These are phyloP conservation scores for Megathymus violae DNA, from an alignment of 1,140 invertebrate genomes.

Conservation along the genomic window DNA sequence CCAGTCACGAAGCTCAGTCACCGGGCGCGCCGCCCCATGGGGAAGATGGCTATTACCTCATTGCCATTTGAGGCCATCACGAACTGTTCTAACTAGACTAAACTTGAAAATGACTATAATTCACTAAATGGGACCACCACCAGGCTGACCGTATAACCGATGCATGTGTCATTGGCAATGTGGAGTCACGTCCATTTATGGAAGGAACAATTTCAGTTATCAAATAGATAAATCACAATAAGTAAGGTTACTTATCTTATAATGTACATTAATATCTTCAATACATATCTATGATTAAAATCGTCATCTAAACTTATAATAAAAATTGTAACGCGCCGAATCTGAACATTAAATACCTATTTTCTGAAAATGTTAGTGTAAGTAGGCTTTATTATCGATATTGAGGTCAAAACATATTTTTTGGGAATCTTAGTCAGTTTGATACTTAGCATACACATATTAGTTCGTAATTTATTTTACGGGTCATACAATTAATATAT, in stretches of 20 bases:
- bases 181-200: conserved; percentile 3
- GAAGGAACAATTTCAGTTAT: conserved; percentile 15
- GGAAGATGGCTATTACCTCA: conserved; percentile 73
- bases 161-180: conserved; percentile 3
- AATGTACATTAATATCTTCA: neutral
- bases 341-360: no score
- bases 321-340: no score
- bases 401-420: no score
- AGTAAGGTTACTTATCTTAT: neutral
- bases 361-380: no score
- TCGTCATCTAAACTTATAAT: no score
- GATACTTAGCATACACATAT: no score
- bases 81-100: conserved; percentile 45
- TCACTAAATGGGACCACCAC: conserved; percentile 33
- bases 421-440: no score
- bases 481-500: no score
- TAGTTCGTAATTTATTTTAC: no score
- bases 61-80: conserved; percentile 61
- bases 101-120: conserved; percentile 51
- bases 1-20: conserved; percentile 16
- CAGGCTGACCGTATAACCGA: no score
- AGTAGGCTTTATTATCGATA: no score
- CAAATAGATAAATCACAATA: conserved; percentile 8
- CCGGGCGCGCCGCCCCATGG: conserved; percentile 54
- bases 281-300: neutral